phyloP scores from a whole-genome alignment of 2,797 vertebrate genomes.

The Melanotaenia trifasciata region DNA sequence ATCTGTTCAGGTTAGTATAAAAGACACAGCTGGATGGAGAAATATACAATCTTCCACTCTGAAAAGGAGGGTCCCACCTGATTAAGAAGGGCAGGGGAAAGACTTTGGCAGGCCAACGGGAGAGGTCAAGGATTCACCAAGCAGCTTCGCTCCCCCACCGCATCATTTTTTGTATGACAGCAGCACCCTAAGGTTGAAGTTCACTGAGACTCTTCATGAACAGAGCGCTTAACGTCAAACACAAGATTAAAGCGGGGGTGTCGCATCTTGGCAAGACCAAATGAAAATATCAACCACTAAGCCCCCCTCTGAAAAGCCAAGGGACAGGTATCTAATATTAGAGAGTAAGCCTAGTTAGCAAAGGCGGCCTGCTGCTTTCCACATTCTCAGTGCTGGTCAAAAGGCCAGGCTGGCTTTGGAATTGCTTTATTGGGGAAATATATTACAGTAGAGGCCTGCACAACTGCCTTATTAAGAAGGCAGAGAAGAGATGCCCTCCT shows the following conservation, averaged over 20 bases:
- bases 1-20: conserved; percentile 60
- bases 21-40: conserved; percentile 69
- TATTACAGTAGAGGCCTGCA: conserved; percentile 86
- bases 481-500: conserved; percentile 79
- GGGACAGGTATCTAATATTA: conserved; percentile 90
- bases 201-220: conserved; percentile 92
- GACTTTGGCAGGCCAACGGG: conserved; percentile 81
- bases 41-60: conserved; percentile 66
- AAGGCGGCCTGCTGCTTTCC: conserved; percentile 78
- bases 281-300: conserved; percentile 94
- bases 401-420: conserved; percentile 77
- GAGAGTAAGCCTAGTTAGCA: conserved; percentile 86
- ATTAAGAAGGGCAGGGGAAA: conserved; percentile 84
- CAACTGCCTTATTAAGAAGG: conserved; percentile 83
- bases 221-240: conserved; percentile 89
- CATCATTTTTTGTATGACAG: conserved; percentile 86
- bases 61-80: conserved; percentile 81
- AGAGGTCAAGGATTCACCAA: conserved; percentile 84
- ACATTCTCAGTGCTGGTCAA: conserved; percentile 77
- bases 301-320: conserved; percentile 85
- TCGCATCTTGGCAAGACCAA: conserved; percentile 88
- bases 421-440: conserved; percentile 84
- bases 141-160: conserved; percentile 73
- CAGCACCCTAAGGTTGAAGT: conserved; percentile 87
- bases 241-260: conserved; percentile 91